A percentile compares a stretch with the other conserved stretches of the same genome.
These are phyloP conservation scores for Eupeodes corollae DNA, from an alignment of 1,140 invertebrate species.

Conservation along the genomic window DNA sequence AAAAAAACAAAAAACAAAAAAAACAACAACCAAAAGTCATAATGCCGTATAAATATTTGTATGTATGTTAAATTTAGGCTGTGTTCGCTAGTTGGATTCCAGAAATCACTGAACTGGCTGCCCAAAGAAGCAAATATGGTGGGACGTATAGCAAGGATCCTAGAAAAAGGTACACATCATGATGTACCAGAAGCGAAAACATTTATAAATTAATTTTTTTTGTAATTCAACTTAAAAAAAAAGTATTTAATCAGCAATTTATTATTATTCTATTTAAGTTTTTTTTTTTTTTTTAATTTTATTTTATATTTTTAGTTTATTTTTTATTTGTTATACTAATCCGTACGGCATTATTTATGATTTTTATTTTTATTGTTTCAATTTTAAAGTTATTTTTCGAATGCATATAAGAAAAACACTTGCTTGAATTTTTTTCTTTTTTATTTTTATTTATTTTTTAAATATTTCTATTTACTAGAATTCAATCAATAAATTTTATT, in stretches of 20 bases:
- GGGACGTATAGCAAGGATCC: slow-evolving; percentile 94
- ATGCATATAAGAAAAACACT: neutral
- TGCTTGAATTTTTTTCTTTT: too few species aligned
- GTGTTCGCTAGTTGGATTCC: slow-evolving; percentile 99
- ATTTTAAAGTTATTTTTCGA: neutral
- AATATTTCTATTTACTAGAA: neutral
- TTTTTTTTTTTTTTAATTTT: neutral
- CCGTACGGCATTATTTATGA: neutral
- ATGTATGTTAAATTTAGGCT: slow-evolving; percentile 55
- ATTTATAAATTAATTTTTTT: neutral
- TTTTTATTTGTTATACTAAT: neutral
- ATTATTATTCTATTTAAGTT: neutral
- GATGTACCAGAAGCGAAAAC: slow-evolving; percentile 11
- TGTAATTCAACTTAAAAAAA: neutral
- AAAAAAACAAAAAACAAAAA: too few species aligned
- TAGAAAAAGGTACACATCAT: slow-evolving; percentile 81
- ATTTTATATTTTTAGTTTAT: neutral
- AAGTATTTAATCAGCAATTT: too few species aligned
- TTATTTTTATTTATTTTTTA: too few species aligned
- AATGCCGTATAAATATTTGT: slow-evolving; percentile 20
- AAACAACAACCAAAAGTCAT: too few species aligned
- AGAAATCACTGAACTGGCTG: slow-evolving; percentile 96
- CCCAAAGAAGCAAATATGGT: slow-evolving; percentile 94
- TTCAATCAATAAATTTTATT: neutral
- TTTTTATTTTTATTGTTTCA: neutral